A percentile compares a stretch with the other conserved stretches of the same genome.
These are phyloP conservation scores for Micronisus gabar DNA, from an alignment of 2,113 vertebrate species.

Conservation along the genomic window DNA sequence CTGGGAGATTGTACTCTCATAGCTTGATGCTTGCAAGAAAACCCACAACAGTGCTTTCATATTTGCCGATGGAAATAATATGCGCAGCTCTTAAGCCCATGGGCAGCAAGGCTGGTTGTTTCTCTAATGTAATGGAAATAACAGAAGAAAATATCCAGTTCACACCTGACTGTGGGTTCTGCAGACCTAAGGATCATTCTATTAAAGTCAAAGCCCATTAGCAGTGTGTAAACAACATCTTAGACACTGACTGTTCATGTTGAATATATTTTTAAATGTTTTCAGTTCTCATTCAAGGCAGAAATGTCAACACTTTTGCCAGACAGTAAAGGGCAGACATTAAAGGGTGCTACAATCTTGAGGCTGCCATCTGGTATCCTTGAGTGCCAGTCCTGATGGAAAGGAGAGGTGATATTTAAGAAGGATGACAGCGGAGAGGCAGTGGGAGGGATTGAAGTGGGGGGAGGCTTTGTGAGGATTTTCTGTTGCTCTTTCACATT, in stretches of 20 bases:
- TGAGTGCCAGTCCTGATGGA: slow-evolving; percentile 71
- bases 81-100: not conserved
- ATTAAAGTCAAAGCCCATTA: slow-evolving; percentile 67
- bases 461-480: slow-evolving; percentile 35
- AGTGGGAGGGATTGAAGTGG: slow-evolving; percentile 31
- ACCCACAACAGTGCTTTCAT: not conserved
- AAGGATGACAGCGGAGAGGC: slow-evolving; percentile 65
- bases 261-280: slow-evolving; percentile 74
- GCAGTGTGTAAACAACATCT: slow-evolving; percentile 66
- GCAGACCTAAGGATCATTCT: slow-evolving; percentile 53
- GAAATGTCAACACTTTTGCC: slow-evolving; percentile 80
- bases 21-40: not conserved
- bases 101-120: not conserved
- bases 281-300: slow-evolving; percentile 77
- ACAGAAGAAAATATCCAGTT: slow-evolving; percentile 29
- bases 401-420: slow-evolving; percentile 70
- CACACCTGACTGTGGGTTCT: slow-evolving; percentile 54
- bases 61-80: not conserved
- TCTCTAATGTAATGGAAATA: not conserved
- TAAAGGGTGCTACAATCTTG: slow-evolving; percentile 78
- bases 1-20: not conserved
- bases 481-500: slow-evolving; percentile 49
- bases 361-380: slow-evolving; percentile 76
- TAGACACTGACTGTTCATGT: slow-evolving; percentile 70
- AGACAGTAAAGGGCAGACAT: slow-evolving; percentile 76